Evolutionary conservation across 1,140 invertebrate genomes (phyloP).

Genomic region (Pseudomyrmex dendroicus): DNA sequence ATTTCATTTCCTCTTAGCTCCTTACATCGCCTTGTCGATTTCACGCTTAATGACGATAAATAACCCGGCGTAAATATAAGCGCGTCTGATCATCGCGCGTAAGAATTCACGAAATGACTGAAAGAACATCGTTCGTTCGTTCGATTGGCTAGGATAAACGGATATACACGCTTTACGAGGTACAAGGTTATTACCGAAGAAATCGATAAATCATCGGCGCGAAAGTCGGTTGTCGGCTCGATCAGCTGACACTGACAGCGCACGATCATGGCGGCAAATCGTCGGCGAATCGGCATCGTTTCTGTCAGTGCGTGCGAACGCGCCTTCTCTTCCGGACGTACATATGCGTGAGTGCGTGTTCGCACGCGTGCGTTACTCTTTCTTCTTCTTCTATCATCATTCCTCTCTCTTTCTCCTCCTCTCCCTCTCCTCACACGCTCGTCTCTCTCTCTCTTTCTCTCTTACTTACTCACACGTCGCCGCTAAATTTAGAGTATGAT

Average conservation of each 20-base stretch:
- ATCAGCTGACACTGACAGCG: conserved; percentile 70
- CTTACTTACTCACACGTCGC: background rate
- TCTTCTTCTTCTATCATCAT: conserved; percentile 14
- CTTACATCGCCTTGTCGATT: background rate
- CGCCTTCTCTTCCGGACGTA: conserved; percentile 40
- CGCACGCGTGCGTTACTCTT: conserved; percentile 18
- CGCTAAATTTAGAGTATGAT: conserved; percentile 79
- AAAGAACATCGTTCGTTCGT: background rate
- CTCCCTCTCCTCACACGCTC: conserved; percentile 1
- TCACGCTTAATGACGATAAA: background rate
- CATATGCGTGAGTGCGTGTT: conserved; percentile 24
- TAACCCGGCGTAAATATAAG: background rate
- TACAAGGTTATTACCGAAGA: conserved; percentile 41
- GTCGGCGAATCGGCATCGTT: conserved; percentile 15
- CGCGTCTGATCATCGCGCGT: background rate
- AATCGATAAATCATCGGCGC: conserved; percentile 53
- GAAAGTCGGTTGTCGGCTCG: conserved; percentile 21
- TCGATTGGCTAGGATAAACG: too few relatives aligned
- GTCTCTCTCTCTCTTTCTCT: conserved; percentile 27
- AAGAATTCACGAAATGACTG: conserved; percentile 3
- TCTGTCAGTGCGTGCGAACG: conserved; percentile 51
- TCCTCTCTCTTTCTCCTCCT: conserved; percentile 30
- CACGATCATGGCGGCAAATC: background rate
- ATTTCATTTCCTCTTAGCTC: too few relatives aligned
- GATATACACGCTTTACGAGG: background rate